Conservation (phyloP, 2,113 vertebrate species). For the Psephotus haematonotus region DNA sequence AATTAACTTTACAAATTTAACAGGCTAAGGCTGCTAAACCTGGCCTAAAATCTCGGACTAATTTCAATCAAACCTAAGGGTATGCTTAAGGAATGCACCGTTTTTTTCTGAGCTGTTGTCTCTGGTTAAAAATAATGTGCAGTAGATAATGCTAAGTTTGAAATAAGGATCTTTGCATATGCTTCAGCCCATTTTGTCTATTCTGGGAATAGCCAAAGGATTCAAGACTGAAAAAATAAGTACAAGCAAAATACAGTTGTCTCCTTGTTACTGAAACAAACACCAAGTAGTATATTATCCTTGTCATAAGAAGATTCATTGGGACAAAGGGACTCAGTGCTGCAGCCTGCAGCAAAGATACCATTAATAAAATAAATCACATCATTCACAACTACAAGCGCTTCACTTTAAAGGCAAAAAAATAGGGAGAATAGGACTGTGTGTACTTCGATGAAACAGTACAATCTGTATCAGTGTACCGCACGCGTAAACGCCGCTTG, state of each 20-base stretch:
- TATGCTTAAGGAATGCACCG: background rate
- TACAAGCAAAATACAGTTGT: constrained; percentile 15
- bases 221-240: background rate
- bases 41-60: background rate
- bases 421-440: constrained; percentile 57
- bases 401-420: constrained; percentile 50
- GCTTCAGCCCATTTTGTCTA: background rate
- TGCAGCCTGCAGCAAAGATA: constrained; percentile 54
- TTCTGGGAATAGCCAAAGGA: background rate
- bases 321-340: constrained; percentile 38
- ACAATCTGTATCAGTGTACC: constrained; percentile 67
- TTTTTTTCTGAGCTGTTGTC: background rate
- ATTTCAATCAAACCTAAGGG: background rate
- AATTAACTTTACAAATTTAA: background rate
- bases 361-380: constrained; percentile 63
- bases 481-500: constrained; percentile 21
- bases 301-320: constrained; percentile 37
- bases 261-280: constrained; percentile 43
- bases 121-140: background rate
- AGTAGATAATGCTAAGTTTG: background rate
- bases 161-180: background rate
- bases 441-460: constrained; percentile 61
- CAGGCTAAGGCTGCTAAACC: background rate
- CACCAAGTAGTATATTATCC: constrained; percentile 28
- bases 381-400: constrained; percentile 53